Evolutionary conservation across 2,888 invertebrate genomes (phyloP), one percentile per base, ranked within the genome.

Genomic region (Eupithecia centaureata): DNA sequence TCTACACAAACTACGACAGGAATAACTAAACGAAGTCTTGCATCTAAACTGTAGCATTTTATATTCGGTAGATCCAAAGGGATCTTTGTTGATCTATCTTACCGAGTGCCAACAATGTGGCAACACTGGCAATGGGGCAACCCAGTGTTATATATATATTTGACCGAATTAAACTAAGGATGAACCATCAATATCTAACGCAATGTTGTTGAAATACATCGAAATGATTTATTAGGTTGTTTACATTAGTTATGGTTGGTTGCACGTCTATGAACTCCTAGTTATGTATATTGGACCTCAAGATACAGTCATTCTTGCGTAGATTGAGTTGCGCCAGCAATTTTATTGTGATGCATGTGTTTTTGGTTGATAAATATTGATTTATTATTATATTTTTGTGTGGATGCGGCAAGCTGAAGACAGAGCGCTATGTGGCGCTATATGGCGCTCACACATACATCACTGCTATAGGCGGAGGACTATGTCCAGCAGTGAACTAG

Each of bases 91-190:
- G 64, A 68, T 58, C 68, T 59, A 69, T 69, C 65, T 69, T 47
- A 4, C 35, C 10, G 62, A 27, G 30, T 61, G 57, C 70, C 63
- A 61, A 38, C 67, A 52, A 47, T 68, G 68, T 68, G 54, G 65
- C 61, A 67, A 64, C 61, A 8, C 47, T 22, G 47, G 47, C 18
- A n/a, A n/a, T n/a, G n/a, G n/a, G n/a, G n/a, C n/a, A 47, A 47
- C 47, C 47, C 47, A 47, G 47, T 22, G 18, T 18, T 8, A 22
- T 12, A 47, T n/a, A n/a, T n/a, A 22, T 22, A 60, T 35, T 59
- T 42, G 35, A 70, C 70, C 62, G 67, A 70, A 67, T 62, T 70
- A 67, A 33, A 59, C 22, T 4, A 54, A 13, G 28, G 38, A 67
- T 69, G 35, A 60, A 33, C 38, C 3, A 28, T 5, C 51, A 25